Evolutionary conservation across 30 jellyfish, hydroid and myxozoan genomes (phyloP).

Genomic region (Cassiopea andromeda): DNA sequence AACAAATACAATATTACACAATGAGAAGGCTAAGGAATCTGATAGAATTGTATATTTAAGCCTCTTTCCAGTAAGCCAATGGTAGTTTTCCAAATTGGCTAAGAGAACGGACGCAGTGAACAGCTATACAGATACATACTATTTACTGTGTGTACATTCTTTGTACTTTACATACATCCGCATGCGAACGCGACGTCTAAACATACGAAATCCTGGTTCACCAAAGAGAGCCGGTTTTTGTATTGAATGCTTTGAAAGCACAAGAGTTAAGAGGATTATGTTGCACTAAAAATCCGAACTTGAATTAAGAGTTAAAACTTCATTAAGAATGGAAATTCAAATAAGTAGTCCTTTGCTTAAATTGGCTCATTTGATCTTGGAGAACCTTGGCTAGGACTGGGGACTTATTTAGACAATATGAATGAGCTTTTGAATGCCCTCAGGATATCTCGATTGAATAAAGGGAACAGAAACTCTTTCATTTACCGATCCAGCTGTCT

Average conservation of each 20-base stretch:
- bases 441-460: constrained; percentile 53
- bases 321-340: constrained; percentile 26
- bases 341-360: not conserved
- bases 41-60: no score
- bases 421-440: constrained; percentile 5
- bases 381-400: not conserved
- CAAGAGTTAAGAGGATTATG: constrained; percentile 17
- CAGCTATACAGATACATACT: not conserved
- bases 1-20: no score
- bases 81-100: no score
- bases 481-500: constrained; percentile 6
- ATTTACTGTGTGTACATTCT: not conserved
- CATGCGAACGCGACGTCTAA: not conserved
- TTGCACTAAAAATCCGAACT: not conserved
- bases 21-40: no score
- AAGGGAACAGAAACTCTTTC: constrained; percentile 20
- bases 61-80: no score
- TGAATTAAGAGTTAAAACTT: not conserved
- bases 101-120: not conserved
- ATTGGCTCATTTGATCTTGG: constrained; percentile 8
- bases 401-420: constrained; percentile 6
- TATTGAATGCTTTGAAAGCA: constrained; percentile 17
- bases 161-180: not conserved
- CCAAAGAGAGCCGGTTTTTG: constrained; percentile 18
- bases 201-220: constrained; percentile 29